phyloP scores from a whole-genome alignment of 2,113 vertebrate genomes.

The Stercorarius parasiticus region DNA sequence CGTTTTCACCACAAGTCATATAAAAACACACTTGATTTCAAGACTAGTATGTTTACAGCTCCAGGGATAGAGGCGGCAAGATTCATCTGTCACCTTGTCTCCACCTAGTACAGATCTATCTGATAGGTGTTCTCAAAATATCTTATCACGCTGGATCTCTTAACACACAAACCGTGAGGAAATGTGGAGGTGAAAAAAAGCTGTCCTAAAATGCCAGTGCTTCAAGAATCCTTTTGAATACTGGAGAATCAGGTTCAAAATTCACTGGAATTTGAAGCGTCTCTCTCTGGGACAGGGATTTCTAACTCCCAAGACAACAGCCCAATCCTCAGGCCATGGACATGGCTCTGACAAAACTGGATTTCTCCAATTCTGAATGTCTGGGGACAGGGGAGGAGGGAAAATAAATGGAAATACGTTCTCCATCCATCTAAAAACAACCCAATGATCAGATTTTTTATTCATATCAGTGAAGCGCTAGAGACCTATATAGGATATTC shows the following conservation, averaged over 20 bases:
- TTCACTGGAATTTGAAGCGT: background rate
- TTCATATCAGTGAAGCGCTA: slow-evolving; percentile 5
- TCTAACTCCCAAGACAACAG: background rate
- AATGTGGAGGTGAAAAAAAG: slow-evolving; percentile 9
- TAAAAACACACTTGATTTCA: background rate
- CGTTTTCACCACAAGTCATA: background rate
- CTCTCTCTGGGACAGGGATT: background rate
- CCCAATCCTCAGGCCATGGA: background rate
- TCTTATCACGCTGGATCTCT: background rate
- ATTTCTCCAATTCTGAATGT: background rate
- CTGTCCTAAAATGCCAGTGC: background rate
- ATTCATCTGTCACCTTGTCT: slow-evolving; percentile 35
- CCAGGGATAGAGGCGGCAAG: background rate
- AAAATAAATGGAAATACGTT: background rate
- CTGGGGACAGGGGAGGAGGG: background rate
- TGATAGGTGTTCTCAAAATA: slow-evolving; percentile 42
- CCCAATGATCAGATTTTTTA: background rate
- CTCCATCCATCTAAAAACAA: background rate
- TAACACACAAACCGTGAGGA: background rate
- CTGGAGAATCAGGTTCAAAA: background rate
- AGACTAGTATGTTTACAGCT: slow-evolving; percentile 20
- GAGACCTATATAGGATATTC: background rate
- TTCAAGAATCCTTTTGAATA: background rate
- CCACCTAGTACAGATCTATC: background rate
- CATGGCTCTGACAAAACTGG: background rate